A percentile compares a stretch with the other conserved stretches of the same genome.
Conservation (phyloP, 2,113 vertebrate genomes). For the Pica pica region DNA sequence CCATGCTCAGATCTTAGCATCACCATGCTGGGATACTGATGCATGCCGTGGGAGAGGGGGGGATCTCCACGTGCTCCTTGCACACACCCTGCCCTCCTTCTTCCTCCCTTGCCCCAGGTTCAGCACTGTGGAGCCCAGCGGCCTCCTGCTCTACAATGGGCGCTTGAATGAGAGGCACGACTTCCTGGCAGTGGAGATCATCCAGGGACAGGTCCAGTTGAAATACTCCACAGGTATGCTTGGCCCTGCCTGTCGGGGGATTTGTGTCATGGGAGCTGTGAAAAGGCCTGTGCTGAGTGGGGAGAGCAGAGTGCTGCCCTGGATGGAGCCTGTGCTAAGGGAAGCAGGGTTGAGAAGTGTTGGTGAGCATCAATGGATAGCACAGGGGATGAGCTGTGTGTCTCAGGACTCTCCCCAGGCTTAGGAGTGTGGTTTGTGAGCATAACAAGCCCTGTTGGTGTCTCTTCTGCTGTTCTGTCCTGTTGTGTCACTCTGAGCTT, state of each 20-base stretch:
- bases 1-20: neutral
- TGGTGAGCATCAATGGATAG: neutral
- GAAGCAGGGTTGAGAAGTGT: neutral
- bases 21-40: neutral
- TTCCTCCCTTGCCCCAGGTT: constrained; percentile 75
- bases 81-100: neutral
- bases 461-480: neutral
- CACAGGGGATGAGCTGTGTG: neutral
- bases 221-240: constrained; percentile 94
- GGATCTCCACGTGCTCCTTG: accelerated
- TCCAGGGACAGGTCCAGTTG: constrained; percentile 91
- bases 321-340: neutral
- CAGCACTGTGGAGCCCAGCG: constrained; percentile 85
- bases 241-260: accelerated
- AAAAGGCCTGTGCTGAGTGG: neutral
- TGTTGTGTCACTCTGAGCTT: neutral
- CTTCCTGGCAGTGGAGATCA: constrained; percentile 93
- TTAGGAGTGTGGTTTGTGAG: neutral
- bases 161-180: constrained; percentile 97
- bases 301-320: neutral
- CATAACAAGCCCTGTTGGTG: neutral
- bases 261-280: neutral
- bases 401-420: neutral
- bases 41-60: accelerated
- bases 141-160: constrained; percentile 95